Percentiles rank a stretch among this genome's conserved stretches.
Conservation (phyloP, 1,140 invertebrate species). For the Rhopalosiphum padi region DNA sequence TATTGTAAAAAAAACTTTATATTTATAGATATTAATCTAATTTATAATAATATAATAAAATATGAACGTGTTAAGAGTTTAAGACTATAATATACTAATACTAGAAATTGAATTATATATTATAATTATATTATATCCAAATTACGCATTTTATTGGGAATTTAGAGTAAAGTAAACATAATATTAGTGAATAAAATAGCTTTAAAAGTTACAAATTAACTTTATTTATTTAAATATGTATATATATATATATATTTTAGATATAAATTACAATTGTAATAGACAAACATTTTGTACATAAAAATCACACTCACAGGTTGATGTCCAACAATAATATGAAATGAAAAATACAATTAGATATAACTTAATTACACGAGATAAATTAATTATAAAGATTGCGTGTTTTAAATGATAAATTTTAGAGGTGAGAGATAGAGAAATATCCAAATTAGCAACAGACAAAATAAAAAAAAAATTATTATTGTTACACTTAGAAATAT, state of each 20-base stretch:
- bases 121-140: not conserved
- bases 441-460: not conserved
- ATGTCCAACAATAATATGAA: not conserved
- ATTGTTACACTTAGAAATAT: not conserved
- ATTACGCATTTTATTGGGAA: not conserved
- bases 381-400: not conserved
- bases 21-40: not conserved
- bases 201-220: not conserved
- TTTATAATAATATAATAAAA: not conserved
- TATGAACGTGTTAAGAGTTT: not conserved
- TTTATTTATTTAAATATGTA: not conserved
- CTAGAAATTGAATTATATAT: not conserved
- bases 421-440: not conserved
- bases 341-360: not conserved
- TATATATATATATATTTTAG: not conserved
- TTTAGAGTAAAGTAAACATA: not conserved
- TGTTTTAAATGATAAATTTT: not conserved
- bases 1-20: not conserved
- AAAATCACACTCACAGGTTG: no score
- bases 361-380: not conserved
- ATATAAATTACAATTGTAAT: not conserved
- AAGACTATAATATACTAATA: not conserved
- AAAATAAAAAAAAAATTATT: not conserved
- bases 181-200: not conserved
- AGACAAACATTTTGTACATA: not conserved